Base-by-base conservation (phyloP, 2,888 invertebrate species). In the Trichogramma dendrolimi region DNA sequence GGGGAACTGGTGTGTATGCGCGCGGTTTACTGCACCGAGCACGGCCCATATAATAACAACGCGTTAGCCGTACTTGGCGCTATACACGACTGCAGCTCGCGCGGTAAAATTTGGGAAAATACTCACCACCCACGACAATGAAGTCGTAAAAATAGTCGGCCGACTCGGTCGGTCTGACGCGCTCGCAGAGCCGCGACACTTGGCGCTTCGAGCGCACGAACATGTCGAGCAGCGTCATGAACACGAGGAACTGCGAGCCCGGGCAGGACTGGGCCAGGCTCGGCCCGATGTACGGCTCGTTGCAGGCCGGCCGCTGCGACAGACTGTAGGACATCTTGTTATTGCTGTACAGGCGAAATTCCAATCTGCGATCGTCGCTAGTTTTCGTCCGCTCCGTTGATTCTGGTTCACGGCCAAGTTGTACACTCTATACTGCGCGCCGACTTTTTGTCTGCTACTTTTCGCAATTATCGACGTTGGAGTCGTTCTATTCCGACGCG, bases 181-280 rank as follows among this genome's bases (percentile, higher is more conserved):
- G 80, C 62, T 84, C 81, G 74, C 88, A 88, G 0, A 85, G 83
- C 43, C 72, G 71, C 6, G 79, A 74, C 42, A 79, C 67, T 38
- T 71, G 72, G 0, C 70, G 63, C 58, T 74, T 74, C 11, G 72
- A 67, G 4, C 84, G 82, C 61, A 88, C 76, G 73, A 86, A 87
- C 0, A 83, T 79, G 68, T 88, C 86, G 73, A 88, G 71, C 1
- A 88, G 77, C 10, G 82, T 82, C 87, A 88, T 87, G 79, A 88
- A 88, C 5, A 85, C 72, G 10, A 87, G 71, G 68, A 85, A 84
- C 68, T 85, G 81, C n/a, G 83, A 82, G 3, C 84, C 83, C 7
- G 83, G 79, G 68, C 88, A 88, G 0, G 82, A 74, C 27, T 81
- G 79, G 4, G 81, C 81, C 74, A 87, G 80, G 2, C 84, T 81